phyloP scores from a whole-genome alignment of 1,140 invertebrate genomes.

The Drosophila watanabei region DNA sequence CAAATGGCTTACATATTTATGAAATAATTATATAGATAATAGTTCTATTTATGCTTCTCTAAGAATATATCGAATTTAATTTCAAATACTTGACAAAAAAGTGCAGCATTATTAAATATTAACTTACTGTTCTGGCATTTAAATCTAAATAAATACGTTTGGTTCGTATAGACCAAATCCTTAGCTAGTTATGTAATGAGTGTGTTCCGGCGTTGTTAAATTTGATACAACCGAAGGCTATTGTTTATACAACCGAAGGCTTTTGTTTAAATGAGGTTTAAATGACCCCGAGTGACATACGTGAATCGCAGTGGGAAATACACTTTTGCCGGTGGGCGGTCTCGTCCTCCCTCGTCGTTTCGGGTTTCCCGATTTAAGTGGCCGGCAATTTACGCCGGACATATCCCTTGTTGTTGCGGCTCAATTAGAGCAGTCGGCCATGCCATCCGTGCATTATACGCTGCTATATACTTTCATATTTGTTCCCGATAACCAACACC shows the following conservation, averaged over 20 bases:
- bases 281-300: conserved; percentile 35
- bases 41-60: not conserved
- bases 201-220: not conserved
- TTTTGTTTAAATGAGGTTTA: conserved; percentile 33
- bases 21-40: not conserved
- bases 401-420: conserved; percentile 37
- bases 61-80: not conserved
- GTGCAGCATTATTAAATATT: not conserved
- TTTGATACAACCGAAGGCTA: conserved; percentile 7
- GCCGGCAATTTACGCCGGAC: conserved; percentile 54
- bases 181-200: conserved; percentile 1
- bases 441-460: conserved; percentile 21
- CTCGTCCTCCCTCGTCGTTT: not conserved
- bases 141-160: not conserved
- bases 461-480: conserved; percentile 10
- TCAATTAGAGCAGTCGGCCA: conserved; percentile 43
- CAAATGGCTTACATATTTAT: too few relatives aligned
- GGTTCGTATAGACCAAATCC: too few relatives aligned
- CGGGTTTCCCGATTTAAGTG: conserved; percentile 61
- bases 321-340: not conserved
- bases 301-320: conserved; percentile 3
- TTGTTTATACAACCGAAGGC: conserved; percentile 14
- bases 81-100: not conserved
- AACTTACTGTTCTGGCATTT: not conserved
- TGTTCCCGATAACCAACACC: conserved; percentile 33